phyloP scores from a whole-genome alignment of 92 coral and sea anemone species.

The Bergia sp. region DNA sequence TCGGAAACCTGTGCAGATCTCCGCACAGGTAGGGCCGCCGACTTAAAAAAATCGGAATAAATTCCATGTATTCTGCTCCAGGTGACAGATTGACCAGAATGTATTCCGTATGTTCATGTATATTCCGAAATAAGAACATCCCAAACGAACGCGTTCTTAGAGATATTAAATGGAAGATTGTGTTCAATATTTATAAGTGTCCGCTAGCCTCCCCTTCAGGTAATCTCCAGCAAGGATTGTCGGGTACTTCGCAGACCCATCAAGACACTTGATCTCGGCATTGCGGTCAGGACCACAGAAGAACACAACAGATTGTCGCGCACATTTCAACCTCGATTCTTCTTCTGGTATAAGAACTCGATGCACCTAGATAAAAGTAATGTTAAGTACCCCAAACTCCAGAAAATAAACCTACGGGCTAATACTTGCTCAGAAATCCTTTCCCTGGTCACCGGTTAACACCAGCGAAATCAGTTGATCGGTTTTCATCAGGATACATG shows the following conservation, averaged over 20 bases:
- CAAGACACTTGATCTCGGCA: conserved; percentile 33
- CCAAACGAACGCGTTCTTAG: background rate
- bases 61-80: too few species aligned
- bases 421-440: too few species aligned
- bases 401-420: background rate
- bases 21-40: too few species aligned
- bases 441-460: too few species aligned
- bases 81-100: too few species aligned
- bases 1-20: too few species aligned
- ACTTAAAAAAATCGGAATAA: too few species aligned
- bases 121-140: background rate
- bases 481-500: too few species aligned
- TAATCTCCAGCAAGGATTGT: conserved; percentile 32
- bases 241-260: conserved; percentile 33
- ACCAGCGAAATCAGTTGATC: too few species aligned
- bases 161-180: background rate
- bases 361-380: background rate
- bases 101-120: too few species aligned
- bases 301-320: conserved; percentile 27
- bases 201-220: conserved; percentile 26
- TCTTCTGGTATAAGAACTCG: conserved; percentile 26
- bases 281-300: conserved; percentile 41
- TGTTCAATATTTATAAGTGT: conserved; percentile 16
- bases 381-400: background rate
- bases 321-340: background rate